These are phyloP conservation scores for Myripristis jacobus DNA, from an alignment of 2,797 vertebrate genomes.

Conservation along the genomic window DNA sequence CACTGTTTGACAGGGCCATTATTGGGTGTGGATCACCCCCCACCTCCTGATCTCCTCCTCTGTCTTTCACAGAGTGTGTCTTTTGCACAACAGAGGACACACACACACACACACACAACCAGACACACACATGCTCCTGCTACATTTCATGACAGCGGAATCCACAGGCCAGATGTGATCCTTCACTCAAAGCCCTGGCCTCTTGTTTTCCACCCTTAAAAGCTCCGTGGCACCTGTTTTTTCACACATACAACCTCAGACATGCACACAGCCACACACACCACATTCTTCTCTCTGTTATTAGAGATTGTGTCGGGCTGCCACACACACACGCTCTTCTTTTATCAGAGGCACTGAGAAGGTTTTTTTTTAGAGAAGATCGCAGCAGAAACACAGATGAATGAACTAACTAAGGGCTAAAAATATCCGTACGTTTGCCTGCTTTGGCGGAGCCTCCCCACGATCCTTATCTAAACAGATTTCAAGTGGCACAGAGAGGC, in stretches of 20 bases:
- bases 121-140: constrained; percentile 1
- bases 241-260: constrained; percentile 49
- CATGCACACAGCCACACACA: constrained; percentile 29
- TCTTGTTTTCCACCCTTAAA: constrained; percentile 64
- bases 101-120: constrained; percentile 4
- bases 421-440: constrained; percentile 63
- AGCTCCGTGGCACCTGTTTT: constrained; percentile 74
- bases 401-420: constrained; percentile 38
- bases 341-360: constrained; percentile 15
- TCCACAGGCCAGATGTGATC: constrained; percentile 71
- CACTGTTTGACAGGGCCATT: constrained; percentile 61
- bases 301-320: not conserved
- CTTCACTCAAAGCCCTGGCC: constrained; percentile 64
- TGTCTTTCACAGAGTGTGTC: constrained; percentile 28
- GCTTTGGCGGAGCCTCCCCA: constrained; percentile 42
- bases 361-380: constrained; percentile 3
- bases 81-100: constrained; percentile 53
- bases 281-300: constrained; percentile 37
- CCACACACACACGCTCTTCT: constrained; percentile 24
- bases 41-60: constrained; percentile 48
- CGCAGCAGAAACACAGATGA: constrained; percentile 15
- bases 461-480: constrained; percentile 69
- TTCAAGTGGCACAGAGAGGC: constrained; percentile 59
- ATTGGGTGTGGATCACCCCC: constrained; percentile 56
- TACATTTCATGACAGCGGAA: constrained; percentile 52